These are phyloP conservation scores for Yponomeuta malinellus DNA, from an alignment of 2,888 invertebrate genomes.

Conservation along the genomic window DNA sequence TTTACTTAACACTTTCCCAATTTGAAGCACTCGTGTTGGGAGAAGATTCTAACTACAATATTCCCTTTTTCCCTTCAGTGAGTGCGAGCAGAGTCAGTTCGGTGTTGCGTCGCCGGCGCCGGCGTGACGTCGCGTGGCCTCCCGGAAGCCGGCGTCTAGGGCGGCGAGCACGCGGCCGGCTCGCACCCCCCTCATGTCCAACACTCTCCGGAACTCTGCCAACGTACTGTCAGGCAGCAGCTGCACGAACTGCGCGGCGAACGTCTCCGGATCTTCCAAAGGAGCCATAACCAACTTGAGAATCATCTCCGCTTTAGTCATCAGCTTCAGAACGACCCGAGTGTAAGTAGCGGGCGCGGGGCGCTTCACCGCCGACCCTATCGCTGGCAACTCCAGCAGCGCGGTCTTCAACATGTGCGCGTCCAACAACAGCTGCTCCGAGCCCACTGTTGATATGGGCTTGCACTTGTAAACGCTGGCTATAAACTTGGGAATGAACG, in stretches of 20 bases:
- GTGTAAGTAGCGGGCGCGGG: slow-evolving; percentile 93
- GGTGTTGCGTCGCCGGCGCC: not conserved
- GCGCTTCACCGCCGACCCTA: slow-evolving; percentile 90
- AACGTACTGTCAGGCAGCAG: slow-evolving; percentile 92
- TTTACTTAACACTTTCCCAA: no score
- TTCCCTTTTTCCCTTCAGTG: no score
- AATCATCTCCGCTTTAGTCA: slow-evolving; percentile 99
- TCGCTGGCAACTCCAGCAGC: slow-evolving; percentile 93
- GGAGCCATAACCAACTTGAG: slow-evolving; percentile 99
- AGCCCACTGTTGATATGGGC: slow-evolving; percentile 90
- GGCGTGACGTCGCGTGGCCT: not conserved
- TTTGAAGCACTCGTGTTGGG: no score
- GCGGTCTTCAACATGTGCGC: slow-evolving; percentile 96
- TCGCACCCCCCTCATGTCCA: slow-evolving; percentile 92
- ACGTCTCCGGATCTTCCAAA: slow-evolving; percentile 82
- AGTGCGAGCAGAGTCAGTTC: no score
- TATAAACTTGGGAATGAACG: slow-evolving; percentile 96
- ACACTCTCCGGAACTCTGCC: slow-evolving; percentile 93
- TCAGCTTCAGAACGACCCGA: slow-evolving; percentile 84
- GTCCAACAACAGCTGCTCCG: slow-evolving; percentile 95
- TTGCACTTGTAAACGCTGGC: slow-evolving; percentile 94
- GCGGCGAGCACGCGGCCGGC: not conserved
- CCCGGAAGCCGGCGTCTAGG: not conserved
- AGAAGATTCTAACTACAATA: no score
- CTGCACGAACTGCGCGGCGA: slow-evolving; percentile 93